Base-by-base conservation (phyloP, 2,113 vertebrate species). In the Ceyx melanurus region DNA sequence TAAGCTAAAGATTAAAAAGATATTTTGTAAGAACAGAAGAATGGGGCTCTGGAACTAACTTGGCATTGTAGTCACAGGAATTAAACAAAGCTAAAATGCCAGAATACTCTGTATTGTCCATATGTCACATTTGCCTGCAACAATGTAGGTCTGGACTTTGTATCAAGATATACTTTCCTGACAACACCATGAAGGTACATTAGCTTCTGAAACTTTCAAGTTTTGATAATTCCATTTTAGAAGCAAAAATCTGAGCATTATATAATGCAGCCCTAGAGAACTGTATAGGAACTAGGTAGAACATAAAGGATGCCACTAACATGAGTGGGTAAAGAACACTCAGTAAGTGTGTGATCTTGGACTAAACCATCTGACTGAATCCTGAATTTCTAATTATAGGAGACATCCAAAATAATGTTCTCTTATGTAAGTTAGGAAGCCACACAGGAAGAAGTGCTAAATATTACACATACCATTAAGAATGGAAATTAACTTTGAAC, bases 31-130 rank as follows among this genome's bases (percentile, higher is more conserved):
- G 28, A 65, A 71, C 5, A 64, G 31, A 73, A 65, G 35, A 58
- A 22, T 0, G 0, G 22, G 7, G 1, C 3, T 57, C 14, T 66
- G 46, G 23, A 86, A 37, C 23, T 46, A 15, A 58, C 8, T 50
- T 40, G 8, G 4, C n/a, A 58, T 9, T 7, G 5, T 29, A 42
- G 16, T 37, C 33, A 70, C 4, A 50, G 19, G 7, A 76, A 5
- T 11, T 48, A 93, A 80, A 26, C 8, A 51, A 66, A 80, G 20
- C 8, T 76, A 23, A 75, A 78, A 75, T 28, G 5, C 0, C 4
- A 35, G 28, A 68, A 15, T 17, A 72, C 80, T 61, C 15, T 9
- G 5, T 33, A 19, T 9, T 68, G 26, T 17, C 29, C 8, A 1
- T 48, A 14, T 23, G 13, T 13, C 18, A 50, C 2, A 26, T 73